Conservation (phyloP, 2,888 invertebrate genomes). For the Catonia carolina region DNA sequence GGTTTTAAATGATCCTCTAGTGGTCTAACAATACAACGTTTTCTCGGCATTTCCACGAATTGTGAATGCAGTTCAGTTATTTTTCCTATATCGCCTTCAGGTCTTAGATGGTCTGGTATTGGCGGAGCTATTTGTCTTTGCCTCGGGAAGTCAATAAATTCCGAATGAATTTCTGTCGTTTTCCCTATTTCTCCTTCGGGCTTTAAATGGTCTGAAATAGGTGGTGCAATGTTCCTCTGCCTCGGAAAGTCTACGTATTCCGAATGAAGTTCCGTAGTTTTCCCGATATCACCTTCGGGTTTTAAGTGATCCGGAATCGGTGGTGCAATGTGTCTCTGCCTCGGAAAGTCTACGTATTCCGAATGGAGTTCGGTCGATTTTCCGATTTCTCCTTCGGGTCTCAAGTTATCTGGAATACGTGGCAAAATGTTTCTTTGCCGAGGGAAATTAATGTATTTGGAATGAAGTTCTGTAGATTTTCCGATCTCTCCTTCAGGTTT, state of each 20-base stretch:
- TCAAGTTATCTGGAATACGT: constrained; percentile 8
- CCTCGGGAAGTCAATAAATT: constrained; percentile 29
- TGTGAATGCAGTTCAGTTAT: constrained; percentile 15
- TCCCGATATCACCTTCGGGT: constrained; percentile 27
- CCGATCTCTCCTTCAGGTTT: constrained; percentile 23
- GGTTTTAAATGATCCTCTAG: constrained; percentile 3
- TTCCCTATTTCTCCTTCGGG: constrained; percentile 23
- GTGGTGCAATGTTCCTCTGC: constrained; percentile 17
- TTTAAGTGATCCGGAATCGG: constrained; percentile 13
- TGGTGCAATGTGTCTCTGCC: constrained; percentile 21
- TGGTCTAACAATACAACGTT: constrained; percentile 19
- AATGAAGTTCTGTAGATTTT: constrained; percentile 26
- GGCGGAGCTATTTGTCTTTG: constrained; percentile 18
- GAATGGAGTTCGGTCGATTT: constrained; percentile 15
- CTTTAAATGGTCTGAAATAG: constrained; percentile 3
- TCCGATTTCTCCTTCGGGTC: constrained; percentile 14
- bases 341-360: constrained; percentile 28
- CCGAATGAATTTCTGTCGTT: constrained; percentile 27
- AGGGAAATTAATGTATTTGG: constrained; percentile 29
- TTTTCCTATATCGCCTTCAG: constrained; percentile 16
- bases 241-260: constrained; percentile 29
- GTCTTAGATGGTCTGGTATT: not conserved
- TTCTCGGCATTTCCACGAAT: constrained; percentile 28
- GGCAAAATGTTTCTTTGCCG: constrained; percentile 17
- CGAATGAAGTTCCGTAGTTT: constrained; percentile 21